A percentile compares a stretch with the other conserved stretches of the same genome.
Conservation (phyloP, 1,140 invertebrate genomes). For the Mactra quadrangularis region DNA sequence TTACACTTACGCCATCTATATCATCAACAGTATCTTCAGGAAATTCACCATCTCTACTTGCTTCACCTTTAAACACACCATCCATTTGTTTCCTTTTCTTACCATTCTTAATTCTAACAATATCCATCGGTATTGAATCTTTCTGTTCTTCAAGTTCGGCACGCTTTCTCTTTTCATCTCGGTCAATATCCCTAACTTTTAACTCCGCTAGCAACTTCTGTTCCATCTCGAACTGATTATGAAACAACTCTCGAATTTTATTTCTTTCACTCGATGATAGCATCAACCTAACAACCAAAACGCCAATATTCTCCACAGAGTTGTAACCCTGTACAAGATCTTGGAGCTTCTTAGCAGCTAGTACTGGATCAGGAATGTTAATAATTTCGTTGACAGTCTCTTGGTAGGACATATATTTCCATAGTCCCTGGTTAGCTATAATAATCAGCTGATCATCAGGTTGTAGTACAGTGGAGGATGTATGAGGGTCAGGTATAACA, state of each 20-base stretch:
- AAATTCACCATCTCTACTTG: background rate
- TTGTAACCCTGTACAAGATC: slow-evolving; percentile 83
- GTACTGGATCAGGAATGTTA: slow-evolving; percentile 80
- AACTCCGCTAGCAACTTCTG: slow-evolving; percentile 71
- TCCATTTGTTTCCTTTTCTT: slow-evolving; percentile 66
- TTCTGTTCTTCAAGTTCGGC: slow-evolving; percentile 65
- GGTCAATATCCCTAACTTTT: slow-evolving; percentile 64
- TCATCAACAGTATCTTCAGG: background rate
- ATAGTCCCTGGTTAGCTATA: slow-evolving; percentile 81
- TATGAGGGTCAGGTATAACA: slow-evolving; percentile 81
- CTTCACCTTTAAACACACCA: slow-evolving; percentile 56
- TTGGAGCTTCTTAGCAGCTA: slow-evolving; percentile 82
- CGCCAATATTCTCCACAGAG: slow-evolving; percentile 81
- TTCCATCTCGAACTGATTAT: slow-evolving; percentile 70
- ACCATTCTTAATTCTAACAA: slow-evolving; percentile 71
- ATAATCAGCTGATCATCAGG: slow-evolving; percentile 82
- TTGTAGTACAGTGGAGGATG: slow-evolving; percentile 68
- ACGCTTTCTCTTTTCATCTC: slow-evolving; percentile 67
- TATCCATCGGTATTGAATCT: slow-evolving; percentile 72
- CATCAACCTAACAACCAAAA: slow-evolving; percentile 79
- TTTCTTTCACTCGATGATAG: slow-evolving; percentile 70
- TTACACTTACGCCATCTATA: slow-evolving; percentile 24
- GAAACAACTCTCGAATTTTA: slow-evolving; percentile 69
- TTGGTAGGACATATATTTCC: slow-evolving; percentile 80
- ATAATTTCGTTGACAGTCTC: slow-evolving; percentile 81